Conservation (phyloP, 2,888 invertebrate genomes). For the Cancer borealis region DNA sequence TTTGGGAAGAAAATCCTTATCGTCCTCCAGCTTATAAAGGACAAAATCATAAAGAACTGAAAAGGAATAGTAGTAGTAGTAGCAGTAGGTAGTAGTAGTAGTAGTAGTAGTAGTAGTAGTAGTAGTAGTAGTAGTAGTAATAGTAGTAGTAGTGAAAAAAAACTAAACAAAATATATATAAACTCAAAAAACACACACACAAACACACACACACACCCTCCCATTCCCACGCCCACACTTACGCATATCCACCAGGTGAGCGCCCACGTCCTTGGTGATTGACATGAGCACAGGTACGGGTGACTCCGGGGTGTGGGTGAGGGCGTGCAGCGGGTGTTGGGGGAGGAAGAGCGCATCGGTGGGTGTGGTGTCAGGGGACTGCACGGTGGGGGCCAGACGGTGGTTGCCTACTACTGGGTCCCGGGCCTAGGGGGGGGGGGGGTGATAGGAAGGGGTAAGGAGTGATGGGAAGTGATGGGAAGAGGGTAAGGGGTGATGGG, state of each 20-base stretch:
- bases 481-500: not conserved
- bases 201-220: not conserved
- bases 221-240: not conserved
- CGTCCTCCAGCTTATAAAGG: slow-evolving; percentile 36
- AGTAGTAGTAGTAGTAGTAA: slow-evolving; percentile 20
- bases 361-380: slow-evolving; percentile 46
- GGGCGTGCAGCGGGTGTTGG: slow-evolving; percentile 60
- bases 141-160: not conserved
- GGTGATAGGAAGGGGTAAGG: not conserved
- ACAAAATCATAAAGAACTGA: slow-evolving; percentile 72
- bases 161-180: not conserved
- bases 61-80: not conserved
- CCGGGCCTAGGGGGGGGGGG: slow-evolving; percentile 54
- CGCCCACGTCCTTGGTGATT: slow-evolving; percentile 71
- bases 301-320: slow-evolving; percentile 49
- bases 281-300: slow-evolving; percentile 71
- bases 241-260: slow-evolving; percentile 76
- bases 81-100: slow-evolving; percentile 21
- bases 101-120: slow-evolving; percentile 20
- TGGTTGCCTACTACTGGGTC: slow-evolving; percentile 74
- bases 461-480: not conserved
- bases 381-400: slow-evolving; percentile 66
- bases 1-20: slow-evolving; percentile 52
- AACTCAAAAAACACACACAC: not conserved
- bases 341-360: slow-evolving; percentile 60